Evolutionary conservation across 2,888 invertebrate species (phyloP), one percentile per base, ranked within the genome.

Genomic region (Cyaniris semiargus): DNA sequence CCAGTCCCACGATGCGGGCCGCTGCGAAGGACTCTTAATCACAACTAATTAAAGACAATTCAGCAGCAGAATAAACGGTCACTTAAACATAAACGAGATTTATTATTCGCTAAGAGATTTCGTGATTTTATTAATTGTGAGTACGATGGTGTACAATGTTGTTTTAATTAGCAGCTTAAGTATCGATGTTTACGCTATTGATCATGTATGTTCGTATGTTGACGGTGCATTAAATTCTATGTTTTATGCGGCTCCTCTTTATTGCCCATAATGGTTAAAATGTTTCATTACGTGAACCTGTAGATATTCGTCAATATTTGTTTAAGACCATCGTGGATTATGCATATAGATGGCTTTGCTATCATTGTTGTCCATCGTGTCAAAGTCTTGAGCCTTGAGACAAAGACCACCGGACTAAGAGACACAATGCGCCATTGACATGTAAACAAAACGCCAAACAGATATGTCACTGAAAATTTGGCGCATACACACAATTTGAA

Each of bases 41-140:
- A 92, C 87, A 90, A 91, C 92, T 92, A 92, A 94, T 94, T 93
- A 93, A 90, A 91, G 92, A 92, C 91, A 93, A 93, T 93, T 93
- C 91, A 92, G 92, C 92, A 89, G 92, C 87, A 88, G 89, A 89
- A 90, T 90, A 88, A 90, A 89, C 86, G 89, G 87, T 84, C 88
- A 87, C 89, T 92, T 86, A 87, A 89, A 86, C 89, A 89, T 89
- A 87, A 91, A 88, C 87, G 90, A 89, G 92, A 92, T 93, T 92
- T 90, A 88, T 90, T 85, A 85, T 86, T 85, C 83, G 84, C 81
- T 82, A 81, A 84, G 82, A 83, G 86, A 86, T 86, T 85, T 84
- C 76, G 82, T 82, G 83, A 82, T 82, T 79, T 78, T 78, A 77
- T 79, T 74, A 79, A 78, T 78, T 70, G 72, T 79, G 58, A 27